phyloP scores from a whole-genome alignment of 2,797 vertebrate genomes.

The Acipenser oxyrinchus region DNA sequence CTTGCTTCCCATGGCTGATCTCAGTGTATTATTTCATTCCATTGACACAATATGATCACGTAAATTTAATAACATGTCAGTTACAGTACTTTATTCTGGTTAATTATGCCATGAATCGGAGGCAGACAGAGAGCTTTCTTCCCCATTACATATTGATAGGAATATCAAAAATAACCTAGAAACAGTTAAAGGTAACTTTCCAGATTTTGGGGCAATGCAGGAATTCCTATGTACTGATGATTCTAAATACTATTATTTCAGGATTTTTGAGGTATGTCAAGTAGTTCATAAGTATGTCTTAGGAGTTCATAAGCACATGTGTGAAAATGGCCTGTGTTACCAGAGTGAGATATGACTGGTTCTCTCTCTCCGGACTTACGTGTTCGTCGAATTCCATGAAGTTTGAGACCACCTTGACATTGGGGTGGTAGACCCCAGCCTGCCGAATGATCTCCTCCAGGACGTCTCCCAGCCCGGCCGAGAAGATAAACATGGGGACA shows the following conservation, averaged over 20 bases:
- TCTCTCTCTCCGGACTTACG: constrained; percentile 49
- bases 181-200: no score
- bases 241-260: no score
- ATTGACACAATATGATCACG: background rate
- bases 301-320: no score
- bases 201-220: no score
- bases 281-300: no score
- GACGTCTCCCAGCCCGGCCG: constrained; percentile 86
- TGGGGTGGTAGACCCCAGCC: constrained; percentile 82
- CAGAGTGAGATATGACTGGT: no score
- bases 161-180: no score
- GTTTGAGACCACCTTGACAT: constrained; percentile 93
- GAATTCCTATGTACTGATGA: no score
- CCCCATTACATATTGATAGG: background rate
- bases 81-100: background rate
- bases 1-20: no score
- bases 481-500: constrained; percentile 92
- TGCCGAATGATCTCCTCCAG: constrained; percentile 89
- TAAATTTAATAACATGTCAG: background rate
- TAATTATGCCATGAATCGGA: background rate
- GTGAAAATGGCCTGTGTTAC: no score
- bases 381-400: constrained; percentile 98
- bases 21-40: background rate
- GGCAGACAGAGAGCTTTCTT: no score
- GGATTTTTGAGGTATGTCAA: no score